Base-by-base conservation (phyloP, 2,888 invertebrate species). In the Chaitophorus viminalis region DNA sequence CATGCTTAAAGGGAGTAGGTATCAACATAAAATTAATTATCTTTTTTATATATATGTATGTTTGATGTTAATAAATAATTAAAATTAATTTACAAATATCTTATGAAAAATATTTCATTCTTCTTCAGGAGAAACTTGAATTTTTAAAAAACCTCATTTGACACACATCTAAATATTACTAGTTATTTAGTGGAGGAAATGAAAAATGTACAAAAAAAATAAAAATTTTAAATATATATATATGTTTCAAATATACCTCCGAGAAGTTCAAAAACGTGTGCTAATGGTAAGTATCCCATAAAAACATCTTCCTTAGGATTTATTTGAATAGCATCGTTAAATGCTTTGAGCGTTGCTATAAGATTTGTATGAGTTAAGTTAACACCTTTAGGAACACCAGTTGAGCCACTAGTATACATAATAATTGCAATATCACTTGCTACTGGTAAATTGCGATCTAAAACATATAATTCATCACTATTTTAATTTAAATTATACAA, bases 361-460 rank as follows among this genome's bases (percentile, higher is more conserved):
- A 96, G 94, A 92, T 97, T 97, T 91, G 94, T 94, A 92, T 97
- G 97, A 5, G 96, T 94, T 60, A 97, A 92, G 33, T 96, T 91
- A 25, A 97, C 96, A 90, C 98, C 98, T 92, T 98, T 98, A 0
- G 98, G 98, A 89, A 95, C 94, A 84, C 98, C 99, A 6, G 99
- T 99, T 0, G 98, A 98, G 11, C 99, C 99, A 90, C 98, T 98
- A 3, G 99, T 99, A 93, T 99, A 99, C 99, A 99, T 99, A 74
- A 99, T 95, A 90, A 99, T 97, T 81, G 99, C 99, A 8, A 95
- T 94, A 92, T 99, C 99, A 25, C 94, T 92, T 11, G 94, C 92
- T 11, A 92, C 92, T 2, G 97, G 96, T 11, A 94, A 93, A 8
- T 93, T 92, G 29, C 92, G 91, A 90, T 93, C 95, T 94, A 92